Base-by-base conservation (phyloP, 2,888 invertebrate genomes). In the Lacanobia wlatinum region DNA sequence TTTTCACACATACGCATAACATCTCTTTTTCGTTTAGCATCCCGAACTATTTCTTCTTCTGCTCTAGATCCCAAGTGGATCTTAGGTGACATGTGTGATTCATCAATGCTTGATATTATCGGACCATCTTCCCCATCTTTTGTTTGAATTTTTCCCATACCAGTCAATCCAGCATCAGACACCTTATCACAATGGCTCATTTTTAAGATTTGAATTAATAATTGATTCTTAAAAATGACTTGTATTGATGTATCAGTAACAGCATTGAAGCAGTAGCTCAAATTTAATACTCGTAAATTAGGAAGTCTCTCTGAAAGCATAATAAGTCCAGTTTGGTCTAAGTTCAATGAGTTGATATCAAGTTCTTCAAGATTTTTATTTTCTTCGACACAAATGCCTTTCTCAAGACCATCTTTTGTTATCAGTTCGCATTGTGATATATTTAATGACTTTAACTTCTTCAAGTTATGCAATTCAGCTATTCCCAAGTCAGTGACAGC, bases 111-210 rank as follows among this genome's bases (percentile, higher is more conserved):
- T 1, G 94, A 91, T 91, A 93, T 93, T 53, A 93, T 92, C 2
- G 94, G 93, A 2, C 88, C 90, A 68, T 93, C 92, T 60, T 92
- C 90, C 38, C 89, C 88, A 53, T 88, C 87, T 73, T 92, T 90
- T 43, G 91, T 79, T 78, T 95, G 93, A 14, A 94, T 90, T 87
- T 95, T 96, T 9, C 96, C 96, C 96, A 97, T 97, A 40, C 97
- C 97, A 23, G 98, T 97, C 21, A 98, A 92, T 1, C 98, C 98
- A 46, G 96, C 97, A 92, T 98, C 98, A 14, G 97, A 97, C 48
- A 97, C 96, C 89, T 97, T 96, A 83, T 97, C 96, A 92, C 98
- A 98, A 87, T 97, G 97, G 82, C 97, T 97, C 73, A 98, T 91
- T 73, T 97, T 97, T 59, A 98, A 94, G 34, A 94, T 96, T 55